Evolutionary conservation across 2,113 vertebrate species (phyloP), one percentile per base, ranked within the genome.

Genomic region (Amphiprion ocellaris): DNA sequence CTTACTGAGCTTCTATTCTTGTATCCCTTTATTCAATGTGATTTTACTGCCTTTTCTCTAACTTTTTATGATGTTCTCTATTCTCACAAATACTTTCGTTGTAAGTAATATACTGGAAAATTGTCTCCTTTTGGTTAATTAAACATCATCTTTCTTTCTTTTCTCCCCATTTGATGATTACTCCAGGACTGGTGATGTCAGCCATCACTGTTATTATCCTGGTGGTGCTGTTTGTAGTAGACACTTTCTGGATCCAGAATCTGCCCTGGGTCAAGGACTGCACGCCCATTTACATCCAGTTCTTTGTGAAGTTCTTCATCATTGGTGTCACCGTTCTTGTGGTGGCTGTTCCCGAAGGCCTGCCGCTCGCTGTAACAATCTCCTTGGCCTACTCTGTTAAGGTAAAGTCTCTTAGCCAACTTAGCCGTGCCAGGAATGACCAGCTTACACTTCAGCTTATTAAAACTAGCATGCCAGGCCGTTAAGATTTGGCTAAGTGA

Each of bases 231-330:
- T 99, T 99, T 91, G 97, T 97, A 54, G 96, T 98, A 30, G 94
- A 99, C 93, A 99, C 97, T 63, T 99, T 99, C 91, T 98, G 97
- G 96, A 84, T 98, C 84, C 96, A 98, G 92, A 95, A 96, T 72
- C 92, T 96, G 84, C 94, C 94, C 0, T 99, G 98, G 98, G 90
- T 96, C 82, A 95, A 96, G 73, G 96, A 96, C 69, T 99, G 98
- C 92, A 98, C 97, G 1, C 98, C 98, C 3, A 95, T 99, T 92
- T 99, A 99, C 91, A 96, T 99, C 85, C 98, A 99, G 84, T 99
- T 98, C 92, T 99, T 99, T 86, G 98, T 99, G 66, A 99, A 99
- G 90, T 99, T 99, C 95, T 99, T 99, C 94, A 99, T 99, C 91
- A 99, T 99, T 74, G 98, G 98, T 73, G 98, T 99, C 70, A 99